Evolutionary conservation across 2,113 vertebrate species (phyloP), one percentile per base, ranked within the genome.

Genomic region (Ardeotis arabs): DNA sequence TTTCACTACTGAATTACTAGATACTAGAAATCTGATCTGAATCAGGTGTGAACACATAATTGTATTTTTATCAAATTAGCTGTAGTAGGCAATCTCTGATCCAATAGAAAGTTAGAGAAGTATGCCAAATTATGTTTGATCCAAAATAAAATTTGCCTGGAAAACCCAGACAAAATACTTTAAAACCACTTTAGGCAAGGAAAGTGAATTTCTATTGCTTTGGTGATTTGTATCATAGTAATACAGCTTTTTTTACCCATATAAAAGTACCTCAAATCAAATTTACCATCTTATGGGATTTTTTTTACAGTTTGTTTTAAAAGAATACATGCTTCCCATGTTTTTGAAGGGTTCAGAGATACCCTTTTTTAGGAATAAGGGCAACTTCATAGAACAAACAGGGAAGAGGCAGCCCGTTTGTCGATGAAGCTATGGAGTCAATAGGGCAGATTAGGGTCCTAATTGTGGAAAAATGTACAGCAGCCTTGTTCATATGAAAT

Each of bases 341-440:
- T 12, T 77, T 83, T 76, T 77, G 15, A 89, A 64, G 29, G 14
- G 7, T 35, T 75, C 62, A 52, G 53, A 29, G 14, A 64, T 75
- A 8, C 8, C 2, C 6, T 66, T 74, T 6, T 33, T 3, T 2
- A 10, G 33, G 4, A 75, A n/a, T 19, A 76, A 66, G n/a, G 12
- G 5, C 16, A 69, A 28, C 14, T 76, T 55, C 44, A 56, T 3
- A 72, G 19, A 79, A 58, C 9, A 74, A 77, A 17, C 24, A 29
- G 8, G 7, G 5, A 7, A 69, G 33, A 63, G 4, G 13, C 10
- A 3, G n/a, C 14, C 7, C 3, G 2, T 59, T 37, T 56, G 16
- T 28, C 2, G 8, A 4, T 35, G 29, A 68, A 88, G 6, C 35
- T 49, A 15, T 28, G 37, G 12, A 53, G 24, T 83, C 49, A 33